Evolutionary conservation across 2,113 vertebrate species (phyloP), one percentile per base, ranked within the genome.

Genomic region (Brachirus orientalis): DNA sequence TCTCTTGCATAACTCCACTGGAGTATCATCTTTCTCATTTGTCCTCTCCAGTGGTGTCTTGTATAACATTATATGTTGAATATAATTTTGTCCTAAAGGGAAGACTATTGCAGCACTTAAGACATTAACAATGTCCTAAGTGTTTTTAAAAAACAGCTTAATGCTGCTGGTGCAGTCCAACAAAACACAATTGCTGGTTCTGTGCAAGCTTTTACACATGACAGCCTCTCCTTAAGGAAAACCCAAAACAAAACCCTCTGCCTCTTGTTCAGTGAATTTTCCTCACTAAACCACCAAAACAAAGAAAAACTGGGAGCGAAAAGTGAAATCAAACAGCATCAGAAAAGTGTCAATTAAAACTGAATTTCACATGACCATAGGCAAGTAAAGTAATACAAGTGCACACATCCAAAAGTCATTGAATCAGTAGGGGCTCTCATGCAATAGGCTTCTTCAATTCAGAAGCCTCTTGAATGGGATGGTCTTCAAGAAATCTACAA

Each of bases 101-200:
- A 79, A 84, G 84, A 84, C 69, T 72, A 63, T 78, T 53, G 72
- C 77, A 87, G 69, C 67, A 28, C 83, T 88, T 80, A 86, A 54
- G 77, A 79, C 82, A 86, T 91, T 91, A 87, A 91, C 84, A 89
- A 90, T 89, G 72, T 68, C n/a, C n/a, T n/a, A n/a, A n/a, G n/a
- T n/a, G n/a, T 77, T 89, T 90, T 90, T 81, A 88, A 82, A 69
- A 64, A 92, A 85, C 66, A 86, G 79, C 77, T 82, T 88, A 86
- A 72, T 56, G 60, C 61, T 82, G 60, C 64, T 76, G 72, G 65
- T 76, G 77, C 62, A 85, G 77, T 80, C 58, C 72, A 82, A 75
- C 64, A 81, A 73, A 79, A 83, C 68, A 84, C 64, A 82, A 77
- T 62, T 63, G 64, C 72, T 78, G 53, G 71, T 79, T 80, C 54